Evolutionary conservation across 2,888 invertebrate species (phyloP).

Genomic region (Nasonovia ribisnigri): DNA sequence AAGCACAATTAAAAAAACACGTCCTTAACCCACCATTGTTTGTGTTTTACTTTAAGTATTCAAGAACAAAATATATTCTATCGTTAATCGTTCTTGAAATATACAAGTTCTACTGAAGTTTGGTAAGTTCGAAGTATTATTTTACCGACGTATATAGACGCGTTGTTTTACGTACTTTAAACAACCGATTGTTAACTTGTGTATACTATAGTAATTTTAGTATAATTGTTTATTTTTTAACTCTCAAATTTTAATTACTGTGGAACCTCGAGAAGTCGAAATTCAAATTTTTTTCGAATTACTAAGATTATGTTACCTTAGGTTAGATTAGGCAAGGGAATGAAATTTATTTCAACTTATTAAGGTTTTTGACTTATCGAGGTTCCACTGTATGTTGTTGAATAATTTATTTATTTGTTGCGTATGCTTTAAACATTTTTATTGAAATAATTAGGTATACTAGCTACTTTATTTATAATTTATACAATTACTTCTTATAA

Average conservation of each 20-base stretch:
- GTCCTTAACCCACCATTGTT: slow-evolving; percentile 44
- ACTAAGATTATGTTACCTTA: too few species aligned
- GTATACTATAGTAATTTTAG: neutral
- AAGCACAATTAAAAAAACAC: slow-evolving; percentile 28
- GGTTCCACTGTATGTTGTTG: neutral
- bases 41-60: slow-evolving; percentile 23
- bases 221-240: neutral
- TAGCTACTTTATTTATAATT: neutral
- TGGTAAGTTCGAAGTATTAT: neutral
- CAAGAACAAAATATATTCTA: slow-evolving; percentile 30
- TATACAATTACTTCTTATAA: neutral
- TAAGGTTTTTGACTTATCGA: too few species aligned
- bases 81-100: neutral
- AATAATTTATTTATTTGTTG: neutral
- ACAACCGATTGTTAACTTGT: neutral
- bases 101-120: neutral
- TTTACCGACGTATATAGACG: neutral
- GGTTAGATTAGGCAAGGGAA: too few species aligned
- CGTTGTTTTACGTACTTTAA: neutral
- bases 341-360: too few species aligned
- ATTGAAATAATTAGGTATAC: neutral
- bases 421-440: neutral
- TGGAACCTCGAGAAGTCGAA: too few species aligned
- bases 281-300: too few species aligned
- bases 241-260: neutral